Conservation (phyloP, 2,113 vertebrate species). For the Crotalus tigris region DNA sequence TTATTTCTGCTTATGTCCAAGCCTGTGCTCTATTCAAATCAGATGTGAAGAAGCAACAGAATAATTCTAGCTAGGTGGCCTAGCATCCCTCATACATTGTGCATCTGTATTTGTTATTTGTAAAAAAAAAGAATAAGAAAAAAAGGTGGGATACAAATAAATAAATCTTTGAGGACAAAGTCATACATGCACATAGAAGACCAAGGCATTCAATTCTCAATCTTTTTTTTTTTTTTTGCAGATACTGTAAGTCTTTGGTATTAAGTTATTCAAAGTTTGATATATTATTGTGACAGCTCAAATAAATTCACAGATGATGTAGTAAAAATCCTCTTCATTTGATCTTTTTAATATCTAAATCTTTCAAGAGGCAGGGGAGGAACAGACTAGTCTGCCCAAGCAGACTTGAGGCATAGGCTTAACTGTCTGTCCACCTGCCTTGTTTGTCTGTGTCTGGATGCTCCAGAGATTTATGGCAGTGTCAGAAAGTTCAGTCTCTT, state of each 20-base stretch:
- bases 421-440: neutral
- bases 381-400: neutral
- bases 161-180: neutral
- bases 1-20: neutral
- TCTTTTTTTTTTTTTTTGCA: neutral
- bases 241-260: neutral
- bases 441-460: neutral
- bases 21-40: neutral
- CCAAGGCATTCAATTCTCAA: neutral
- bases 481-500: neutral
- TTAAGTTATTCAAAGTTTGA: neutral
- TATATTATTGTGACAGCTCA: neutral
- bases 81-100: neutral
- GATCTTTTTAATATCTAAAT: neutral
- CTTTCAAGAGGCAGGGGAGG: neutral
- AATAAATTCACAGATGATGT: neutral
- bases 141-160: neutral
- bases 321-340: neutral
- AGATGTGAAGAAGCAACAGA: neutral
- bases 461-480: neutral
- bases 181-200: neutral
- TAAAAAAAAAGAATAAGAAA: neutral
- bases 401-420: neutral
- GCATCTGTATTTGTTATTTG: neutral
- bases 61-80: neutral